Conservation (phyloP, 2,888 invertebrate species). For the Meta bourneti region DNA sequence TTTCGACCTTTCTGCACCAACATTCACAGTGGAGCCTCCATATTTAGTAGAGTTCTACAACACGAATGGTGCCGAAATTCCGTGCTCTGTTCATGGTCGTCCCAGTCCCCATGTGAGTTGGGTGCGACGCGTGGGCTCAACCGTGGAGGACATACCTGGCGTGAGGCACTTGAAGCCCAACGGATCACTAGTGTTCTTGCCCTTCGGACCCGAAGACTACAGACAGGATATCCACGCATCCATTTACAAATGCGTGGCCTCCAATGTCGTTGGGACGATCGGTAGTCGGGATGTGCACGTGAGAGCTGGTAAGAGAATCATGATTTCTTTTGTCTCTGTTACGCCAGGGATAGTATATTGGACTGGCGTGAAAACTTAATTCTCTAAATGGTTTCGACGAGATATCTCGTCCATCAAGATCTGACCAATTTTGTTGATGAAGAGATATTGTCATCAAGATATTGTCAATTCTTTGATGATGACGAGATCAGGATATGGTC, state of each 20-base stretch:
- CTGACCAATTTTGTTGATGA: no score
- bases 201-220: constrained; percentile 95
- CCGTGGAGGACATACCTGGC: constrained; percentile 75
- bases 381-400: no score
- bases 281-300: constrained; percentile 96
- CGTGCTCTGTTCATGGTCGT: constrained; percentile 71
- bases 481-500: no score
- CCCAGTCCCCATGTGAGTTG: constrained; percentile 72
- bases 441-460: no score
- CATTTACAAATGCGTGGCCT: constrained; percentile 94
- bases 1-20: constrained; percentile 70
- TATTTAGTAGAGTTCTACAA: constrained; percentile 73
- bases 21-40: constrained; percentile 69
- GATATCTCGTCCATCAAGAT: no score
- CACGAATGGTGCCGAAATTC: constrained; percentile 71
- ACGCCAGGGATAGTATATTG: no score
- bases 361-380: no score
- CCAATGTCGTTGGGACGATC: constrained; percentile 93
- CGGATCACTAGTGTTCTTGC: constrained; percentile 95
- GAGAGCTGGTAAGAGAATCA: constrained; percentile 88
- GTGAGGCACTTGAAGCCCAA: constrained; percentile 80
- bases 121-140: constrained; percentile 66
- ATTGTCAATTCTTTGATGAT: no score
- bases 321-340: no score
- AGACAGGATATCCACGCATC: constrained; percentile 96